These are phyloP conservation scores for Mayetiola destructor DNA, from an alignment of 2,888 invertebrate species.

Conservation along the genomic window DNA sequence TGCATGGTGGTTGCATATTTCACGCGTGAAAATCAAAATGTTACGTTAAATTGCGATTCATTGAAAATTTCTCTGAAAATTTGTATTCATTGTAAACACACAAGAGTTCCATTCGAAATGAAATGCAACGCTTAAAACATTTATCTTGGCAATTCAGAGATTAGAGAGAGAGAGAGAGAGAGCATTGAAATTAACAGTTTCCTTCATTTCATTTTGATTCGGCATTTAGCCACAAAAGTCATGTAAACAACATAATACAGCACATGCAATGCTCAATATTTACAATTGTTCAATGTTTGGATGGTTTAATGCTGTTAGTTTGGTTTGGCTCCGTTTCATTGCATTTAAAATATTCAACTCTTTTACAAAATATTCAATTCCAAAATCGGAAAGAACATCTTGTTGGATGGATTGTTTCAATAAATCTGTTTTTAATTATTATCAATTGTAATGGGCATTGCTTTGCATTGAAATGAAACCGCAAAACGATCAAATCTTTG, in stretches of 20 bases:
- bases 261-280: too few species aligned
- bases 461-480: background rate
- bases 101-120: too few species aligned
- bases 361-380: background rate
- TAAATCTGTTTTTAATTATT: background rate
- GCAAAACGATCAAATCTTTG: background rate
- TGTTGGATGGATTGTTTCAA: background rate
- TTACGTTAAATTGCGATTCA: slow-evolving; percentile 8
- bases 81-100: background rate
- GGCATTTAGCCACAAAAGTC: too few species aligned
- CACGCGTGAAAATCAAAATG: slow-evolving; percentile 8
- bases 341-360: slow-evolving; percentile 1
- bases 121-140: too few species aligned
- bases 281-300: too few species aligned
- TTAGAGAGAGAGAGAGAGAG: too few species aligned
- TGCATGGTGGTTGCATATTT: too few species aligned
- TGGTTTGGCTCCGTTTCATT: background rate
- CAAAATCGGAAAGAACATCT: background rate
- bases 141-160: background rate
- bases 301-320: background rate
- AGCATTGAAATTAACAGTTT: too few species aligned
- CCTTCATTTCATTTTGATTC: too few species aligned
- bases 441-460: background rate
- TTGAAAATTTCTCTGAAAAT: slow-evolving; percentile 2
- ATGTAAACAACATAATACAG: too few species aligned